Evolutionary conservation across 2,888 invertebrate species (phyloP), one percentile per base, ranked within the genome.

Genomic region (Drosophila melanosoma): DNA sequence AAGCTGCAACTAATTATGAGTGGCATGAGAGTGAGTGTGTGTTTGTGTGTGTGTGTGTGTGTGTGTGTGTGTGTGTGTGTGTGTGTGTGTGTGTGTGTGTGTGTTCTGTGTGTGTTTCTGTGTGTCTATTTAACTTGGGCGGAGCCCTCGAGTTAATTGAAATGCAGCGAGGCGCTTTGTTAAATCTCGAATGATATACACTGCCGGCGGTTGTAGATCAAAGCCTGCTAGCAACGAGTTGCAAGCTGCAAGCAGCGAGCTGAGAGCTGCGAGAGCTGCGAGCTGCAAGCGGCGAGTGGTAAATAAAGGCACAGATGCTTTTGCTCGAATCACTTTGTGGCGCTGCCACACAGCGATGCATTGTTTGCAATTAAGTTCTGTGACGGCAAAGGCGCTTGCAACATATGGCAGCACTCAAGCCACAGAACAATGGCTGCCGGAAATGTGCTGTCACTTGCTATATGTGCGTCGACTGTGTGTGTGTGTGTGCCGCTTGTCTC

Each of bases 341-440:
- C 20, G 71, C 20, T 61, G 69, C 61, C 59, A 38, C 68, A 71
- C 59, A 65, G 62, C 65, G 62, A 49, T 68, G 81, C 75, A 78
- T 79, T 84, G 82, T 82, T 79, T 79, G 84, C 84, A 85, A 85
- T 85, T 85, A 87, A 84, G 84, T 83, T 74, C 75, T 80, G 73
- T 79, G 79, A 75, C 76, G 67, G 81, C 83, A 71, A 74, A 74
- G 57, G 64, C 74, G 62, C 66, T 60, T 17, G 66, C 66, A 74
- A 80, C 85, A 87, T 84, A 85, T 83, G 79, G 76, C 82, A 76
- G 66, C 70, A 79, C 76, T 87, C 81, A 85, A 81, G 83, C 85
- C 83, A 61, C 52, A 69, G 68, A 76, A 84, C 84, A 87, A 87
- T 81, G 78, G 81, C 81, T 82, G 75, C 69, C 82, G 81, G 79